Base-by-base conservation (phyloP, 2,888 invertebrate genomes). In the Phortica magna region DNA sequence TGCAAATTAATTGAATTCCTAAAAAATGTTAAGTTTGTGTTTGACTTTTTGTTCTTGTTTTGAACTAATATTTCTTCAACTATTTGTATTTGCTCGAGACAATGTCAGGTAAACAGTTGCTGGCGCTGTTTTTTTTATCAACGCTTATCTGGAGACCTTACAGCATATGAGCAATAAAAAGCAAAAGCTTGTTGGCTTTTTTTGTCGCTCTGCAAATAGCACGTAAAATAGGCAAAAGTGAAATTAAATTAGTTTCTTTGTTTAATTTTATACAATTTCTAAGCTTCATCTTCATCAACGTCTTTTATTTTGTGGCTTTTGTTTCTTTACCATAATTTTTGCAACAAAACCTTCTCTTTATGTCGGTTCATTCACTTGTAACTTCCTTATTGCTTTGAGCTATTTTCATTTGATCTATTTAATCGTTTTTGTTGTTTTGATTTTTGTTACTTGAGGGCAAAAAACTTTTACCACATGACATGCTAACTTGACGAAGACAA, bases 101-200 rank as follows among this genome's bases (percentile, higher is more conserved):
- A 64, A 31, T 31, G 64, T 31, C 14, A 31, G 9, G 22, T 22
- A 19, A 59, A 17, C 22, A 31, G 31, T 31, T 64, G 22, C 19
- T 48, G 42, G 68, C 22, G 5, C 17, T n/a, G 19, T 42, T 41
- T 14, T 43, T 48, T 48, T 68, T 68, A 48, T 68, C 68, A 68
- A n/a, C 19, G 68, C 48, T 68, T 68, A 68, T 68, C 68, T 68
- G 14, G 39, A 68, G 68, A 68, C 68, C 64, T 64, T 64, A 39
- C 61, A 22, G 22, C 64, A 64, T 64, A 31, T 64, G 64, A 64
- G 64, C 64, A 64, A 64, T 64, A 64, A 64, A 31, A 64, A 64
- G 22, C 39, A 64, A 64, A 61, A 61, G 10, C 12, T 6, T 61
- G 61, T 61, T 22, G 1, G 14, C n/a, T 57, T 17, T 57, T 57